phyloP scores from a whole-genome alignment of 2,113 vertebrate species.

The Misgurnus anguillicaudatus region DNA sequence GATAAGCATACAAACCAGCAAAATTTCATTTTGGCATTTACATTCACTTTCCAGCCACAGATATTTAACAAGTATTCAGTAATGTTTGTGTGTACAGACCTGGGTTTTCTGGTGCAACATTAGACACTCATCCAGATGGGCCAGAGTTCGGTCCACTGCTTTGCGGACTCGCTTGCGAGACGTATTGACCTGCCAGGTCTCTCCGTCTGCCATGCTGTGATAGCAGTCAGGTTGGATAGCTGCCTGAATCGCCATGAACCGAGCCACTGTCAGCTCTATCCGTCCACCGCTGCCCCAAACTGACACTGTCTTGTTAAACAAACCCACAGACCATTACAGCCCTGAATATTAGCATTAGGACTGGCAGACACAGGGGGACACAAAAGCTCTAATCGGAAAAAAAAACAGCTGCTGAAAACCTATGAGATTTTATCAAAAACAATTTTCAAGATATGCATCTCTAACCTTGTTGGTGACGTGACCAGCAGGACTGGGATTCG shows the following conservation, averaged over 20 bases:
- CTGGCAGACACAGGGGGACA: neutral
- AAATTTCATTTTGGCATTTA: too few species aligned
- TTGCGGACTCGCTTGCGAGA: conserved; percentile 85
- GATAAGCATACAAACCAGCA: too few species aligned
- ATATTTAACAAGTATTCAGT: neutral
- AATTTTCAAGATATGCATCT: neutral
- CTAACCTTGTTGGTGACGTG: conserved; percentile 91
- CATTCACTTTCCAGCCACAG: too few species aligned
- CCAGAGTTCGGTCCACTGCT: conserved; percentile 89
- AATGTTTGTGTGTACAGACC: conserved; percentile 64
- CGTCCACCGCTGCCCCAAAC: conserved; percentile 91
- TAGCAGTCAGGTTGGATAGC: conserved; percentile 89
- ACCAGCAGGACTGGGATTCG: conserved; percentile 75
- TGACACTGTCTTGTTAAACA: conserved; percentile 81
- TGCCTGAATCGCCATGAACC: conserved; percentile 89
- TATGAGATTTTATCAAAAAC: neutral
- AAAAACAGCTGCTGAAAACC: neutral
- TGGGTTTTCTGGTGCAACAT: conserved; percentile 79
- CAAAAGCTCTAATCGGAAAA: neutral
- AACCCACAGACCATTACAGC: conserved; percentile 14
- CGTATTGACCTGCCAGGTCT: conserved; percentile 76
- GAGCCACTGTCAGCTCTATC: conserved; percentile 84
- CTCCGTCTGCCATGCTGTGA: conserved; percentile 92
- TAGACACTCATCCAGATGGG: conserved; percentile 88
- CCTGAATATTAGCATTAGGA: neutral